phyloP scores from a whole-genome alignment of 2,888 invertebrate genomes.

The Pemphredon lugubris region DNA sequence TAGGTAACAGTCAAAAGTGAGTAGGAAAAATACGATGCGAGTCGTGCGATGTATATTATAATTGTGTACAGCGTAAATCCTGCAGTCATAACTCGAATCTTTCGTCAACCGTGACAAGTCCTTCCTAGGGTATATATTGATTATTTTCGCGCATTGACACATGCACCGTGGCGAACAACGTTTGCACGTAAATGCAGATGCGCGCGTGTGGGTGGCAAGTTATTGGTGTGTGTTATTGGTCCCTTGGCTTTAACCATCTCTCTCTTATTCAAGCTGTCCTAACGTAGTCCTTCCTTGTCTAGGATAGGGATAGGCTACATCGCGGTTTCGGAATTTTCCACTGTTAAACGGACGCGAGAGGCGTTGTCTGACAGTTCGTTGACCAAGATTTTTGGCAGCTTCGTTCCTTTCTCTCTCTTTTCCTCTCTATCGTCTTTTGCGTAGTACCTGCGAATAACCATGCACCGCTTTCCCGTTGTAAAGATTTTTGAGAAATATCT shows the following conservation, averaged over 20 bases:
- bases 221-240: slow-evolving; percentile 47
- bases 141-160: slow-evolving; percentile 57
- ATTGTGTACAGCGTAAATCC: too few species aligned
- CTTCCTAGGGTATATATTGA: slow-evolving; percentile 47
- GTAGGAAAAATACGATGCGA: slow-evolving; percentile 61
- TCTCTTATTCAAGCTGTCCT: slow-evolving; percentile 26
- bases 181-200: slow-evolving; percentile 12
- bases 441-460: background rate
- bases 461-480: background rate
- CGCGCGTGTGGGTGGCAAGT: slow-evolving; percentile 33
- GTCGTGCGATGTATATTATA: too few species aligned
- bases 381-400: slow-evolving; percentile 3
- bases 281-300: slow-evolving; percentile 33
- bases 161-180: slow-evolving; percentile 20
- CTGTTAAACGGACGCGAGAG: slow-evolving; percentile 22
- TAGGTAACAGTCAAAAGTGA: slow-evolving; percentile 78
- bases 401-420: background rate
- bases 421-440: background rate
- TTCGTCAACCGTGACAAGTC: too few species aligned
- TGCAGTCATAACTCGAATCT: too few species aligned
- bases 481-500: background rate
- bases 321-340: slow-evolving; percentile 52
- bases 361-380: slow-evolving; percentile 25
- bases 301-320: slow-evolving; percentile 42
- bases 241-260: slow-evolving; percentile 29